These are phyloP conservation scores for Phaetusa simplex DNA, from an alignment of 2,113 vertebrate species.

Conservation along the genomic window DNA sequence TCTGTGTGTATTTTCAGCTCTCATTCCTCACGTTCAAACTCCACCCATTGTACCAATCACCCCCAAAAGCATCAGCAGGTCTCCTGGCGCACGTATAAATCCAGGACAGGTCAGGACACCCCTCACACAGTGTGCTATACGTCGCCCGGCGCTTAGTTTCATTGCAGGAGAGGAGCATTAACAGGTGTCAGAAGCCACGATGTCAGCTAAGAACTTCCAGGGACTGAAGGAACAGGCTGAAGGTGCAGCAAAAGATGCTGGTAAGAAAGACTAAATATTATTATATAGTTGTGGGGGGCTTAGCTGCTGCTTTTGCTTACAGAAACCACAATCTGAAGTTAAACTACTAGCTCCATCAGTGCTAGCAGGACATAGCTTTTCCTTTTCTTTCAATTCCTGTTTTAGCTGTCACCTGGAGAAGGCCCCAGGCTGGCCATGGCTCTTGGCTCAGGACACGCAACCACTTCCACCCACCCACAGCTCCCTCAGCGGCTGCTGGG, in stretches of 20 bases:
- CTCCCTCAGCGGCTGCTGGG: background rate
- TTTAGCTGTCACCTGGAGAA: background rate
- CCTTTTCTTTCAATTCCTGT: background rate
- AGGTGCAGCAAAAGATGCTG: constrained; percentile 43
- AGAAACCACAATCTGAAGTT: background rate
- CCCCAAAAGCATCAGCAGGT: background rate
- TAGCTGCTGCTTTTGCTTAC: background rate
- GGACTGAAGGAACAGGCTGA: constrained; percentile 52
- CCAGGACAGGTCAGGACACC: background rate
- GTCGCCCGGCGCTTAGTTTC: background rate
- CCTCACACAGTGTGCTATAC: background rate
- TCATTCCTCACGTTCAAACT: constrained; percentile 5
- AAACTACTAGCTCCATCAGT: rapidly evolving
- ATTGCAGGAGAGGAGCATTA: background rate
- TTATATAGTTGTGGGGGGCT: background rate
- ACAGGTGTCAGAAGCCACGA: background rate
- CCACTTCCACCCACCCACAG: background rate
- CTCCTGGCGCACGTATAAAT: constrained; percentile 14
- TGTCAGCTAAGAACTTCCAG: constrained; percentile 36
- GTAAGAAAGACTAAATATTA: constrained; percentile 3
- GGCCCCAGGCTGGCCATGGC: background rate
- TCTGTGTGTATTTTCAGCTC: background rate
- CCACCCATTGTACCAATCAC: constrained; percentile 42
- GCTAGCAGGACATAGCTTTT: background rate
- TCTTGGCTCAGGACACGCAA: background rate